Percentiles rank a stretch among this genome's conserved stretches.
Conservation (phyloP, 2,888 invertebrate species). For the Lepidocyrtoides sp. region DNA sequence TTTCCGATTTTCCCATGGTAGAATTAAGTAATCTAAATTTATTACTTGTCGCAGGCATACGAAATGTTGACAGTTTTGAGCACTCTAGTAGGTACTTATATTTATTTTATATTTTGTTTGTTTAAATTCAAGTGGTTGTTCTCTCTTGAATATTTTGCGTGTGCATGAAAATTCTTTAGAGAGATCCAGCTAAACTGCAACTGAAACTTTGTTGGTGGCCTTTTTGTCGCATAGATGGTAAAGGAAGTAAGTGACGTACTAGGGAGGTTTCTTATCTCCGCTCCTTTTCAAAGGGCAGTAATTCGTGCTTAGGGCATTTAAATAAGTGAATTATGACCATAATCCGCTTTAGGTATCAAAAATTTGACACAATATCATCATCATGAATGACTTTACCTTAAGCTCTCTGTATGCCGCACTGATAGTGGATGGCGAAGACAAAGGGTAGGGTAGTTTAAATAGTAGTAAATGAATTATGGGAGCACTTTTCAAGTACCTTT, state of each 20-base stretch:
- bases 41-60: background rate
- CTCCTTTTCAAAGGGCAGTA: conserved; percentile 16
- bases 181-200: background rate
- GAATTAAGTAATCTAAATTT: background rate
- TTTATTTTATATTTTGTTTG: background rate
- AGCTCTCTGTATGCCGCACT: background rate
- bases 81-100: background rate
- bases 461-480: background rate
- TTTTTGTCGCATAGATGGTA: conserved; percentile 33
- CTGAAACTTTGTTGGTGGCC: conserved; percentile 67
- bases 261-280: background rate
- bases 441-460: background rate
- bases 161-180: conserved; percentile 2
- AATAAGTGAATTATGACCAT: conserved; percentile 72
- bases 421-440: background rate
- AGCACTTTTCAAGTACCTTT: background rate
- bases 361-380: background rate
- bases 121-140: background rate
- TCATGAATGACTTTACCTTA: background rate
- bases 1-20: background rate
- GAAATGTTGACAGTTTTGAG: background rate
- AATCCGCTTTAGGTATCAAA: conserved; percentile 65
- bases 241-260: background rate
- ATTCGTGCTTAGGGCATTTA: conserved; percentile 46
- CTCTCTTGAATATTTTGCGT: background rate